Evolutionary conservation across 2,888 invertebrate species (phyloP).

Genomic region (Noctua janthina): DNA sequence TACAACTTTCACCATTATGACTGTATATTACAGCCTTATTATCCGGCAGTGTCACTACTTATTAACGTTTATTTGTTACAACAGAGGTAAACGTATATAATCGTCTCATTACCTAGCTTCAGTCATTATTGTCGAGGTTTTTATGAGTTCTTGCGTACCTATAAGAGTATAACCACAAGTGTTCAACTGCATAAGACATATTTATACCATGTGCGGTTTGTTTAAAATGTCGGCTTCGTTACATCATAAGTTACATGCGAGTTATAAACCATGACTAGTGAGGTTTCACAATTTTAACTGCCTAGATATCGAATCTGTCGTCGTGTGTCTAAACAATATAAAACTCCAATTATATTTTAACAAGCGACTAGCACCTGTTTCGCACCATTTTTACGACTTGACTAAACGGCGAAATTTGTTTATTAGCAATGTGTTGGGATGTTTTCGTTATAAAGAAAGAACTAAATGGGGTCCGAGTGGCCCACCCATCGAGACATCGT

Average conservation of each 20-base stretch:
- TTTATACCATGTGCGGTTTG: conserved; percentile 14
- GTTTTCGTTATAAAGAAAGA: neutral
- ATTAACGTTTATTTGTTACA: conserved; percentile 9
- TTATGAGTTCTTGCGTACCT: conserved; percentile 2
- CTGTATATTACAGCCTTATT: conserved; percentile 4
- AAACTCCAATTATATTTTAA: neutral
- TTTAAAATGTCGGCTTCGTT: conserved; percentile 15
- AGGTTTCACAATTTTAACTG: conserved; percentile 1
- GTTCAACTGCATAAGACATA: neutral
- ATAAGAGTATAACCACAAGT: conserved; percentile 6
- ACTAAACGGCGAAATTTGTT: neutral
- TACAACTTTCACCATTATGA: conserved; percentile 30
- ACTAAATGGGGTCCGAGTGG: neutral
- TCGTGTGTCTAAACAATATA: conserved; percentile 14
- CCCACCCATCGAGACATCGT: neutral
- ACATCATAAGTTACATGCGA: conserved; percentile 22
- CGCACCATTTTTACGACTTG: neutral
- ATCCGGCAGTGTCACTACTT: neutral
- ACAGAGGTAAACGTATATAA: conserved; percentile 10
- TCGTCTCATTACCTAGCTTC: neutral
- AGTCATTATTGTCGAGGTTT: neutral
- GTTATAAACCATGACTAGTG: conserved; percentile 19
- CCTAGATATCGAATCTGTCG: conserved; percentile 3
- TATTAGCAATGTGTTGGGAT: neutral
- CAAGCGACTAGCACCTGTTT: neutral